A percentile compares a stretch with the other conserved stretches of the same genome.
phyloP scores from a whole-genome alignment of 2,113 vertebrate genomes.

The Willisornis vidua region DNA sequence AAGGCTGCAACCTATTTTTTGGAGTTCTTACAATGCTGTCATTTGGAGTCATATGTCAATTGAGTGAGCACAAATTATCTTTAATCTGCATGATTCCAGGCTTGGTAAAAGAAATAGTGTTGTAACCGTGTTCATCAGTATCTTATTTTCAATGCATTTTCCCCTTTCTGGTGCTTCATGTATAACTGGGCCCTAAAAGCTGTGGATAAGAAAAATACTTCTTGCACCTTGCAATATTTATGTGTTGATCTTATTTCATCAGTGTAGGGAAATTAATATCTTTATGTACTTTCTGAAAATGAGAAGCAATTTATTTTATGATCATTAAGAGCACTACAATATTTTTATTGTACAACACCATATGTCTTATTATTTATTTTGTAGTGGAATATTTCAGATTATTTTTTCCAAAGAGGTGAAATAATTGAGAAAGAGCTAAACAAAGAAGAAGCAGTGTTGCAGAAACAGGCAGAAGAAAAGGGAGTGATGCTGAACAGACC shows the following conservation, averaged over 20 bases:
- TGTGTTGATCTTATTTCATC: not conserved
- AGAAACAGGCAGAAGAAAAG: constrained; percentile 91
- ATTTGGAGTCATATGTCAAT: not conserved
- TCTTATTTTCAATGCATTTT: not conserved
- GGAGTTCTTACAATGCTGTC: not conserved
- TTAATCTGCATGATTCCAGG: not conserved
- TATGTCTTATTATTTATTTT: constrained; percentile 41
- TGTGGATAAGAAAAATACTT: not conserved
- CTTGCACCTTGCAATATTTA: not conserved
- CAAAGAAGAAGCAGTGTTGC: constrained; percentile 86
- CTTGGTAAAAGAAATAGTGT: not conserved
- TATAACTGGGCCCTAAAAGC: not conserved
- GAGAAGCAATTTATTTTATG: not conserved
- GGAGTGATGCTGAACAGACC: constrained; percentile 90
- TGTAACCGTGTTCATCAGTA: not conserved
- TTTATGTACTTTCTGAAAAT: not conserved
- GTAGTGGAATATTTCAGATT: constrained; percentile 99
- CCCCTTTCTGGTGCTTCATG: not conserved
- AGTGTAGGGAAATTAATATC: not conserved
- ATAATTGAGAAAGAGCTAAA: constrained; percentile 92
- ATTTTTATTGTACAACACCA: not conserved
- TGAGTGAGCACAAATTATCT: not conserved
- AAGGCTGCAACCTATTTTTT: not conserved
- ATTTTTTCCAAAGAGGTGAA: constrained; percentile 98
- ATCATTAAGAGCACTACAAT: not conserved